Evolutionary conservation across 2,113 vertebrate species (phyloP), one percentile per base, ranked within the genome.

Genomic region (Megaptera novaeangliae): DNA sequence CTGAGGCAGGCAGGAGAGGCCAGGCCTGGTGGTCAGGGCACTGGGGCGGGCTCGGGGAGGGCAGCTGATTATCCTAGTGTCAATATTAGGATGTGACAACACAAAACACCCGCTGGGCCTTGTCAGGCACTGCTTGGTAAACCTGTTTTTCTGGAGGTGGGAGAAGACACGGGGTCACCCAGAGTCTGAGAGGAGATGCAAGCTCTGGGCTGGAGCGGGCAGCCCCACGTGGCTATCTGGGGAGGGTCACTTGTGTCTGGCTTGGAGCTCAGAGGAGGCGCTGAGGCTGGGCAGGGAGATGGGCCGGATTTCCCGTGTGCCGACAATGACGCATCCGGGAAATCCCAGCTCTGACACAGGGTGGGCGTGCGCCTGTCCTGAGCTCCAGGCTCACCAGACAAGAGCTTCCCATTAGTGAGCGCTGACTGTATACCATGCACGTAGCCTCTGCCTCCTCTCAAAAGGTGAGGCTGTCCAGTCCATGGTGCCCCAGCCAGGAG

Each of bases 21-120:
- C 36, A 1, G 46, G 75, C 25, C 17, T 41, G 82, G 91, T 66
- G 94, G 90, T 18, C 81, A 36, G 69, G 66, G 75, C 75, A 0
- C 55, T 1, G 49, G 36, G 82, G 84, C 18, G 0, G 87, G 89
- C 81, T 4, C 9, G 0, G n/a, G 55, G 57, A 83, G 83, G 91
- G 92, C 97, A 96, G 95, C 97, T 97, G 97, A 96, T 95, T 95
- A 97, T 82, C 95, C 92, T 96, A 96, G 86, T 96, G 98, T 98
- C 98, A 98, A 97, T 87, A 97, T 87, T 88, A 63, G 96, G 83
- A 59, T 94, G 96, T 96, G 95, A 96, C 94, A 94, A 96, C 49
- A 96, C 92, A 92, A 95, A 98, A 96, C 97, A 97, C 78, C 80
- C 64, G 0, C 82, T 5, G 44, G 55, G 84, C 71, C 78, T 66